phyloP scores from a whole-genome alignment of 1,140 invertebrate species.

The Aethina tumida region DNA sequence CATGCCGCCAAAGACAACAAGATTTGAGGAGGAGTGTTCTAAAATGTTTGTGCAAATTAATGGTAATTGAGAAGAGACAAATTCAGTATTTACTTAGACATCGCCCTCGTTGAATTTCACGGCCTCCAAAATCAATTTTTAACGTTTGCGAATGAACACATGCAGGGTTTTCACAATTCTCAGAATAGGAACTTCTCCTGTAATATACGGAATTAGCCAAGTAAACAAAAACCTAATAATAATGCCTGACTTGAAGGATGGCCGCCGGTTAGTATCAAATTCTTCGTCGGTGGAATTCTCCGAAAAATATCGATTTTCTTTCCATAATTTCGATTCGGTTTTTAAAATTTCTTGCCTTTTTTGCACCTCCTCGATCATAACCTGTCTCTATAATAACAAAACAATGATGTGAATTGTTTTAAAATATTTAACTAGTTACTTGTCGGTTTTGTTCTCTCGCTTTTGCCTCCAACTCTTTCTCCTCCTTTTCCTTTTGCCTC shows the following conservation, averaged over 20 bases:
- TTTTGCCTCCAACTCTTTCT: conserved; percentile 47
- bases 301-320: conserved; percentile 19
- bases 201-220: too few species aligned
- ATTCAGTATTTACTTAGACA: conserved; percentile 41
- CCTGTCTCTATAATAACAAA: conserved; percentile 42
- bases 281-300: conserved; percentile 26
- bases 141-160: conserved; percentile 45
- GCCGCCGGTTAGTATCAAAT: conserved; percentile 2
- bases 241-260: too few species aligned
- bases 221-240: too few species aligned
- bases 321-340: conserved; percentile 41
- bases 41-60: neutral
- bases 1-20: conserved; percentile 57
- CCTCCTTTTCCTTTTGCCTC: conserved; percentile 49
- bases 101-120: conserved; percentile 43
- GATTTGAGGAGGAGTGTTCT: conserved; percentile 44
- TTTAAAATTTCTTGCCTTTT: conserved; percentile 54
- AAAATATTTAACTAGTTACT: too few species aligned
- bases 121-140: conserved; percentile 44
- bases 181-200: too few species aligned
- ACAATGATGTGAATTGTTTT: too few species aligned
- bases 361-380: conserved; percentile 58
- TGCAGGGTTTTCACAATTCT: conserved; percentile 35
- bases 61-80: neutral
- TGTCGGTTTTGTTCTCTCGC: conserved; percentile 51